Evolutionary conservation across 2,113 vertebrate species (phyloP), one percentile per base, ranked within the genome.

Genomic region (Balaenoptera acutorostrata): DNA sequence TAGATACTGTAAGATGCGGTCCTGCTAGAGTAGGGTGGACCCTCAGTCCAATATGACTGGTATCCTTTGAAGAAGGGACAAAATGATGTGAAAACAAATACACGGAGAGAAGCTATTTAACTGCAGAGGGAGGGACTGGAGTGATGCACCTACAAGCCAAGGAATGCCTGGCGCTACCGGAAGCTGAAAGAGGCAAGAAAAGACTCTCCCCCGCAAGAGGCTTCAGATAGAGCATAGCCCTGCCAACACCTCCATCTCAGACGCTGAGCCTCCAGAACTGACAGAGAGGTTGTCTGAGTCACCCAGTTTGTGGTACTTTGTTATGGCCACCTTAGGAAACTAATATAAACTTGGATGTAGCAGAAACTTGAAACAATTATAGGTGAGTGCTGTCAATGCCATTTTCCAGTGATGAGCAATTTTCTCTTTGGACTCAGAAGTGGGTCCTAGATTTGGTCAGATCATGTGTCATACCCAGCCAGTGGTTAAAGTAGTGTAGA

Each of bases 81-180:
- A 20, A 12, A 13, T 39, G 8, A 75, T 59, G 27, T 82, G 5
- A 94, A 94, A 46, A 69, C 10, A 82, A 72, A 21, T 20, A 69
- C 4, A 77, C 41, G 77, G 20, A 49, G 11, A 52, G 61, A 15
- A 68, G 46, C 1, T n/a, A 10, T 14, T 4, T 29, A 15, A 39
- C 15, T 39, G 1, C 0, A 3, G 10, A 75, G 17, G 6, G 2
- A 55, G 75, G 46, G 17, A 49, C 1, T 27, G 8, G 36, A 72
- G 61, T 13, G 49, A 41, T 18, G 7, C 10, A 7, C 8, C 10
- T 31, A 3, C 0, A 61, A 63, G 8, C 20, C 15, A 41, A 74
- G 39, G 31, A 57, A 25, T 39, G 17, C 9, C 36, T 33, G 31
- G 1, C 6, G 0, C 52, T 33, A 33, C 25, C 14, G 1, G 61